phyloP scores from a whole-genome alignment of 2,113 vertebrate genomes.

The Microcebus lehilahytsara region DNA sequence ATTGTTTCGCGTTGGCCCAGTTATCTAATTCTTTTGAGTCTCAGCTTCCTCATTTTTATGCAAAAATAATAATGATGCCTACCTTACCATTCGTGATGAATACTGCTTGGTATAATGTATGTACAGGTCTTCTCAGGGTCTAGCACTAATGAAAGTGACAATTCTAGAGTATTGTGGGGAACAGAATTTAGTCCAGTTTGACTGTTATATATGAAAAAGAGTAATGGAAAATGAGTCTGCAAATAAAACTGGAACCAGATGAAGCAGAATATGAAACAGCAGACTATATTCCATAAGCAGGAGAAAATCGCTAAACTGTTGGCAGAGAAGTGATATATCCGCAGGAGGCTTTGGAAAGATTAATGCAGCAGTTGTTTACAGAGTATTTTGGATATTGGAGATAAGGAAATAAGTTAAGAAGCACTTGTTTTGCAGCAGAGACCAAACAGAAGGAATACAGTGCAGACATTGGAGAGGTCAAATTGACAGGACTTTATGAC shows the following conservation, averaged over 20 bases:
- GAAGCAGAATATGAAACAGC: neutral
- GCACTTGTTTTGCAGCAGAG: neutral
- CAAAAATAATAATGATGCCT: neutral
- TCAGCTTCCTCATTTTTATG: neutral
- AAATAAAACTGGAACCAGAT: neutral
- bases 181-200: neutral
- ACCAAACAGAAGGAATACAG: neutral
- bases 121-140: neutral
- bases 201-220: neutral
- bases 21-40: neutral
- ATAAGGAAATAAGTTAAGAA: neutral
- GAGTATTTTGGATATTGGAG: neutral
- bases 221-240: neutral
- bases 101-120: neutral
- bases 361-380: neutral
- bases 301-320: neutral
- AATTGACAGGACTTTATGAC: neutral
- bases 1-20: neutral
- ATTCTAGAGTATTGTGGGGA: neutral
- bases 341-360: neutral
- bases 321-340: neutral
- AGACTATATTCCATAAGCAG: neutral
- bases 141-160: neutral
- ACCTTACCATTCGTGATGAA: neutral
- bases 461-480: neutral